phyloP scores from a whole-genome alignment of 2,888 invertebrate species.

The Bembecia ichneumoniformis region DNA sequence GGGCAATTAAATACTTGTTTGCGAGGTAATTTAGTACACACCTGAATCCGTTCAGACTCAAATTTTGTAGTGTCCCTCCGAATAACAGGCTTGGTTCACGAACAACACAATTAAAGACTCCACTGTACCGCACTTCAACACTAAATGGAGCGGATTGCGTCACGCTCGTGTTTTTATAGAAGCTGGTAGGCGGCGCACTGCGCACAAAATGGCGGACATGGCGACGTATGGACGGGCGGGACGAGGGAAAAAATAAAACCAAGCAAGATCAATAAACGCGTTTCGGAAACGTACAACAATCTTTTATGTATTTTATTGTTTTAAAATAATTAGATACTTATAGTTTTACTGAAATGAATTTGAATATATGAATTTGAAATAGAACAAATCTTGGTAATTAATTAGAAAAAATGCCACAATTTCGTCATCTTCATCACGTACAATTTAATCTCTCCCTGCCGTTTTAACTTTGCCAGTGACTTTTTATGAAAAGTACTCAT shows the following conservation, averaged over 20 bases:
- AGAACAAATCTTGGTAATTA: no score
- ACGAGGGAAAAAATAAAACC: slow-evolving; percentile 11
- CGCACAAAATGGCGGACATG: slow-evolving; percentile 49
- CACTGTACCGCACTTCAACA: slow-evolving; percentile 33
- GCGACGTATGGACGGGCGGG: slow-evolving; percentile 5
- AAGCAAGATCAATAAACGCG: slow-evolving; percentile 20
- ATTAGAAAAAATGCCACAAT: no score
- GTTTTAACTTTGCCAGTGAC: no score
- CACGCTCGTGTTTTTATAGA: slow-evolving; percentile 43
- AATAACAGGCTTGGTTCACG: slow-evolving; percentile 27
- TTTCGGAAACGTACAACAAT: slow-evolving; percentile 1
- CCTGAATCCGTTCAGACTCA: slow-evolving; percentile 65
- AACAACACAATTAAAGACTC: slow-evolving; percentile 44
- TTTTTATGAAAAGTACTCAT: no score
- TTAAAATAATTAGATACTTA: background rate
- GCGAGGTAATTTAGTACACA: slow-evolving; percentile 61
- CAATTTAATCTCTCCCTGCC: no score
- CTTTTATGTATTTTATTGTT: background rate
- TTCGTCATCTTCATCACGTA: no score
- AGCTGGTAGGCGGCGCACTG: slow-evolving; percentile 24
- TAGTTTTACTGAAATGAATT: background rate
- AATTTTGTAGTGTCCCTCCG: slow-evolving; percentile 24
- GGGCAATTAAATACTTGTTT: slow-evolving; percentile 20
- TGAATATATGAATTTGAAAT: no score
- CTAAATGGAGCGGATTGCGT: slow-evolving; percentile 47